Evolutionary conservation across 2,113 vertebrate species (phyloP).

Genomic region (Chaetops frenatus): DNA sequence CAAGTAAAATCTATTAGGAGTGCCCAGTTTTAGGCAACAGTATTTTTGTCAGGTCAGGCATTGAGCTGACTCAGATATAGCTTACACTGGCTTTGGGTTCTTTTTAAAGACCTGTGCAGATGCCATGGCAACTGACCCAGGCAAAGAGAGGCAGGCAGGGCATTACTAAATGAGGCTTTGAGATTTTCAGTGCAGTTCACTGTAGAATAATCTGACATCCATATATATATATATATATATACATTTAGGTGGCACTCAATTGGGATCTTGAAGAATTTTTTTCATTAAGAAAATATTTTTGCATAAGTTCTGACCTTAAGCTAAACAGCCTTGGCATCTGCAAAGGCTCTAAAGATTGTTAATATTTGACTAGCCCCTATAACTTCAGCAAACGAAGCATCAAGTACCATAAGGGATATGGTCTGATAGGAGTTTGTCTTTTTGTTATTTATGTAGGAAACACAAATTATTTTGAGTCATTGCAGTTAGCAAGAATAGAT

Average conservation of each 20-base stretch:
- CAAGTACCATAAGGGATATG: background rate
- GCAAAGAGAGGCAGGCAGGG: background rate
- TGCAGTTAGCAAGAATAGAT: background rate
- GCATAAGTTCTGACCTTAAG: background rate
- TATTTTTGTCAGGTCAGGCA: background rate
- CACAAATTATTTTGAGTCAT: background rate
- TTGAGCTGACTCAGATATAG: background rate
- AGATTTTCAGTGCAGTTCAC: background rate
- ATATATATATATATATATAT: too few relatives aligned
- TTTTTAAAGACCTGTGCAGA: background rate
- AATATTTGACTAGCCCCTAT: background rate
- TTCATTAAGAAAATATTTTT: background rate
- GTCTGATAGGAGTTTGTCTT: background rate
- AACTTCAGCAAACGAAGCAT: background rate
- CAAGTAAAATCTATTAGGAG: background rate
- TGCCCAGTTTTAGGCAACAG: background rate
- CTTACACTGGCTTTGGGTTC: background rate
- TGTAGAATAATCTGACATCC: background rate
- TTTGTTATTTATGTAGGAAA: background rate
- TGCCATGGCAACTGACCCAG: conserved; percentile 13
- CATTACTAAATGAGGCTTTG: background rate
- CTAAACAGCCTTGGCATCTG: background rate
- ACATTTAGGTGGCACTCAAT: background rate
- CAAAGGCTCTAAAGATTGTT: background rate
- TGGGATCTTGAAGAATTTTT: background rate